Evolutionary conservation across 2,888 invertebrate species (phyloP).

Genomic region (Argyra leucocephala): DNA sequence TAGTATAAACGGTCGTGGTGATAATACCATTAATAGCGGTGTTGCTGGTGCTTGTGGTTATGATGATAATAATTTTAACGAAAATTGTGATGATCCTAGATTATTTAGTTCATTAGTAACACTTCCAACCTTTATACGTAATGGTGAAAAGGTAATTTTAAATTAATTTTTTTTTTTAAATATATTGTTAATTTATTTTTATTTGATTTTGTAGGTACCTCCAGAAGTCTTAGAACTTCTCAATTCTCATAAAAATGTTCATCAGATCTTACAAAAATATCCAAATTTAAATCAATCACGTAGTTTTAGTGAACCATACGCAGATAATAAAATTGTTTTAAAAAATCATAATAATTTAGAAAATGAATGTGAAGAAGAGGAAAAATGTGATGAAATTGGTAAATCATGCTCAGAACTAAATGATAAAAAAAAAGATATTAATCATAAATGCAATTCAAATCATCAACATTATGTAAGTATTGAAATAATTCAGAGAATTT

Average conservation of each 20-base stretch:
- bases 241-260: slow-evolving; percentile 59
- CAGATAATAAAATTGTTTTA: slow-evolving; percentile 25
- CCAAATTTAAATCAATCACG: slow-evolving; percentile 62
- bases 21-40: slow-evolving; percentile 10
- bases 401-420: not conserved
- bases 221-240: slow-evolving; percentile 65
- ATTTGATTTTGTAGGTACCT: slow-evolving; percentile 44
- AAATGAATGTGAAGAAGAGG: not conserved
- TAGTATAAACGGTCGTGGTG: slow-evolving; percentile 14
- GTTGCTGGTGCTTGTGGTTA: slow-evolving; percentile 13
- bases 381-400: not conserved
- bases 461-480: not conserved
- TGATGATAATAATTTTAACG: slow-evolving; percentile 22
- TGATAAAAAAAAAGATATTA: not conserved
- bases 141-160: slow-evolving; percentile 56
- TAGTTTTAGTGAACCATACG: slow-evolving; percentile 56
- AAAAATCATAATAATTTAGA: not conserved
- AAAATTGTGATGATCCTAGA: slow-evolving; percentile 33
- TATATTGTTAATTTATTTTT: not conserved
- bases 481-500: too few species aligned
- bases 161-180: not conserved
- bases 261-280: slow-evolving; percentile 64
- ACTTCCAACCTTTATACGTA: slow-evolving; percentile 71
- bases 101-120: slow-evolving; percentile 69
- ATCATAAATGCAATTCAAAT: not conserved